Conservation (phyloP, 2,113 vertebrate species). For the Urocitellus parryii region DNA sequence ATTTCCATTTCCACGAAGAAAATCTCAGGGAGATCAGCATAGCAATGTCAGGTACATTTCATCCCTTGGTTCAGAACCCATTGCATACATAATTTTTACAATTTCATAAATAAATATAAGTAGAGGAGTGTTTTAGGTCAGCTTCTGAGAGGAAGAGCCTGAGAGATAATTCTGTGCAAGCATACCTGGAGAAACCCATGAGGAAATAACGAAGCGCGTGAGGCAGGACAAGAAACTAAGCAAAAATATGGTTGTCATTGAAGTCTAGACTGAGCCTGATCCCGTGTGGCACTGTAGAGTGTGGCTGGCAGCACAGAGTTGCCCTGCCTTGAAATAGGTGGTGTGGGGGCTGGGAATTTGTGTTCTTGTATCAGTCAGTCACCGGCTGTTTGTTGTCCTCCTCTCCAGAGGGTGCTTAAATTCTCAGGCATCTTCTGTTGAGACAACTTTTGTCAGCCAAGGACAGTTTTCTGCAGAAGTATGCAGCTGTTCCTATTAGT, state of each 20-base stretch:
- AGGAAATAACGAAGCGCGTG: background rate
- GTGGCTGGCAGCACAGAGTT: background rate
- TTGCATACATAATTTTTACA: background rate
- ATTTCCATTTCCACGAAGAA: background rate
- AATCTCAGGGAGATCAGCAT: background rate
- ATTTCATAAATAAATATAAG: background rate
- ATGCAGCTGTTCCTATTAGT: too few species aligned
- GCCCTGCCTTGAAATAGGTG: background rate
- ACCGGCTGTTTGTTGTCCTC: background rate
- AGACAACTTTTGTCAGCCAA: background rate
- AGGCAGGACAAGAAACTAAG: background rate
- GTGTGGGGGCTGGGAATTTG: background rate
- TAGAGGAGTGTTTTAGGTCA: background rate
- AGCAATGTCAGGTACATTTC: background rate
- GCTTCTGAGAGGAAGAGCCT: background rate
- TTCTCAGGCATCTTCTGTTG: background rate
- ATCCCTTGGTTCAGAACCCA: background rate
- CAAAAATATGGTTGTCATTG: background rate
- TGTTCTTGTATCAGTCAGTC: background rate
- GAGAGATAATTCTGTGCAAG: background rate
- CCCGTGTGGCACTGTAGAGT: fast-evolving
- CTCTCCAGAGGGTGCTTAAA: background rate
- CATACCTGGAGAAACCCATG: background rate
- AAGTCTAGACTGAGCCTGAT: background rate
- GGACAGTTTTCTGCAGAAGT: background rate